Conservation (phyloP, 2,113 vertebrate genomes). For the Tursiops truncatus region DNA sequence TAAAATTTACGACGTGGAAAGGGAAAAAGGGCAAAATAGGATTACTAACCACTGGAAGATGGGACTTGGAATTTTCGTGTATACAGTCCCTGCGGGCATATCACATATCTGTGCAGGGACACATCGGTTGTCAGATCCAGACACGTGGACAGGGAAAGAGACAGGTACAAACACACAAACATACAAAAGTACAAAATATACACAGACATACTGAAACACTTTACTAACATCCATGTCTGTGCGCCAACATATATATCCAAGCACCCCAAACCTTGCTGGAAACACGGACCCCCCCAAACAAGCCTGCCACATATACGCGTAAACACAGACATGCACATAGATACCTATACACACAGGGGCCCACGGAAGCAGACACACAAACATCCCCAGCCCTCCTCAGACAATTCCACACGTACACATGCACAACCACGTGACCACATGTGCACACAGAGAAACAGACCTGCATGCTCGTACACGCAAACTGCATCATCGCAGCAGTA, state of each 20-base stretch:
- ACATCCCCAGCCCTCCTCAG: background rate
- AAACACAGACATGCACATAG: background rate
- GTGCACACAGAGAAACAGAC: background rate
- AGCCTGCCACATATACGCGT: background rate
- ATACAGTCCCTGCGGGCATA: rapidly evolving
- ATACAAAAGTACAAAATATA: background rate
- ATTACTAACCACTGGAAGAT: background rate
- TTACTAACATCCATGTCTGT: background rate
- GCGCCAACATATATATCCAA: rapidly evolving
- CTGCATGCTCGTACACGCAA: too few species aligned
- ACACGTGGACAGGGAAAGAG: background rate
- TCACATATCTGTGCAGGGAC: background rate
- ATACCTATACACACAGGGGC: background rate
- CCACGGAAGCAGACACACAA: background rate
- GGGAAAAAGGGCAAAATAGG: background rate
- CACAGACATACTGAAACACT: background rate
- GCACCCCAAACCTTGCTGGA: background rate
- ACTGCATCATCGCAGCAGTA: background rate
- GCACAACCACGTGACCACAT: rapidly evolving
- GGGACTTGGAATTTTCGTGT: background rate
- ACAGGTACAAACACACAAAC: background rate
- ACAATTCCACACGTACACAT: background rate
- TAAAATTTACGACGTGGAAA: background rate
- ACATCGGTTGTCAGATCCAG: rapidly evolving
- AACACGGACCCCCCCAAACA: background rate